Conservation (phyloP, 2,113 vertebrate genomes). For the Macroglossus sobrinus region DNA sequence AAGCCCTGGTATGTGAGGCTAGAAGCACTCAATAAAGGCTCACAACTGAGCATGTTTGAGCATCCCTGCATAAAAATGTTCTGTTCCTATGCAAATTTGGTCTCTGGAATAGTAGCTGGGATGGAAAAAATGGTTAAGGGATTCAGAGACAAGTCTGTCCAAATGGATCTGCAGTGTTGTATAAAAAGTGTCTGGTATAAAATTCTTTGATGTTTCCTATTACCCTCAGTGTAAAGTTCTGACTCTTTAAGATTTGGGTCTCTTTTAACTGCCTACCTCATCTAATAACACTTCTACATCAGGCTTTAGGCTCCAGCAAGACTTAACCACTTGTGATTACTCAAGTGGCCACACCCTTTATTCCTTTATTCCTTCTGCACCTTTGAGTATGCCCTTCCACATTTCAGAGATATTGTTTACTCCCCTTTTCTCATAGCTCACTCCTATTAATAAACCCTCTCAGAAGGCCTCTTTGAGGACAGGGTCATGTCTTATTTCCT, state of each 20-base stretch:
- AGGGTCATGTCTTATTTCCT: not conserved
- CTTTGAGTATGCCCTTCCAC: not conserved
- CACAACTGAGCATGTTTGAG: not conserved
- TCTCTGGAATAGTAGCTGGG: not conserved
- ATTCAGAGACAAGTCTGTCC: not conserved
- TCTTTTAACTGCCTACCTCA: not conserved
- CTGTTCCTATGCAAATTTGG: not conserved
- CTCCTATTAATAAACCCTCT: not conserved
- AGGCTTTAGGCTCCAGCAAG: not conserved
- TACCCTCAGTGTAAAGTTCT: not conserved
- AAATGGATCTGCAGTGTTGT: not conserved
- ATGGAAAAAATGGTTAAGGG: not conserved
- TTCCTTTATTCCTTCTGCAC: not conserved
- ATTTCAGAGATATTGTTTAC: not conserved
- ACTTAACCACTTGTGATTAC: not conserved
- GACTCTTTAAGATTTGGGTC: not conserved
- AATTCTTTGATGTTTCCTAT: not conserved
- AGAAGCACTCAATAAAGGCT: not conserved
- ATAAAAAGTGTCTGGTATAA: not conserved
- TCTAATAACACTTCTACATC: not conserved
- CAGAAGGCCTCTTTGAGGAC: not conserved
- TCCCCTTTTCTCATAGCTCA: not conserved
- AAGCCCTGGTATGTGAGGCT: not conserved
- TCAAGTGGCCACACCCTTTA: not conserved
- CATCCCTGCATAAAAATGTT: not conserved